Percentiles rank a stretch among this genome's conserved stretches.
Conservation (phyloP, 2,888 invertebrate genomes). For the Pollenia amentaria region DNA sequence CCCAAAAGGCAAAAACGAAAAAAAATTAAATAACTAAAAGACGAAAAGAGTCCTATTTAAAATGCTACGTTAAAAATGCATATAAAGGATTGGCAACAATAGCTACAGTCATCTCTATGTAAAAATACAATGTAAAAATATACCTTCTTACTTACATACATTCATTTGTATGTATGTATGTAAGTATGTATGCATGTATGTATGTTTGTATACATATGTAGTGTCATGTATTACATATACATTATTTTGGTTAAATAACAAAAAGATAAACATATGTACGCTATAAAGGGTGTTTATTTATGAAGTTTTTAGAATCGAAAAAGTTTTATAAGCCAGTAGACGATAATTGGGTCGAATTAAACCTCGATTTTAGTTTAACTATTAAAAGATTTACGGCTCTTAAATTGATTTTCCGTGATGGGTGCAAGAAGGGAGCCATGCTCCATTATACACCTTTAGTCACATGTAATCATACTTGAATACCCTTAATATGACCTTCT, state of each 20-base stretch:
- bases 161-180: neutral
- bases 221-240: neutral
- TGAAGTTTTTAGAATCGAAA: neutral
- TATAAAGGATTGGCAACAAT: slow-evolving; percentile 35
- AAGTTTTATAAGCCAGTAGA: no score
- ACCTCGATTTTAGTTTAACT: no score
- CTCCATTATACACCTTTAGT: no score
- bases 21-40: neutral
- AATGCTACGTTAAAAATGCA: slow-evolving; percentile 49
- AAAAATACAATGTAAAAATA: slow-evolving; percentile 4
- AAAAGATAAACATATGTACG: no score
- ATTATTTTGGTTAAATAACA: no score
- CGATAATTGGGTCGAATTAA: no score
- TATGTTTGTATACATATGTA: neutral
- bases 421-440: no score
- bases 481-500: no score
- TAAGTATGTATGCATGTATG: neutral
- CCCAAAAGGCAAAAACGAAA: neutral
- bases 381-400: no score
- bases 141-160: neutral
- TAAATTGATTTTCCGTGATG: no score
- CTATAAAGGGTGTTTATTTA: neutral
- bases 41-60: slow-evolving; percentile 51
- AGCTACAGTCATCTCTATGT: slow-evolving; percentile 16
- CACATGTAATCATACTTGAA: no score